Base-by-base conservation (phyloP, 2,888 invertebrate species). In the Drosophila melanosoma region DNA sequence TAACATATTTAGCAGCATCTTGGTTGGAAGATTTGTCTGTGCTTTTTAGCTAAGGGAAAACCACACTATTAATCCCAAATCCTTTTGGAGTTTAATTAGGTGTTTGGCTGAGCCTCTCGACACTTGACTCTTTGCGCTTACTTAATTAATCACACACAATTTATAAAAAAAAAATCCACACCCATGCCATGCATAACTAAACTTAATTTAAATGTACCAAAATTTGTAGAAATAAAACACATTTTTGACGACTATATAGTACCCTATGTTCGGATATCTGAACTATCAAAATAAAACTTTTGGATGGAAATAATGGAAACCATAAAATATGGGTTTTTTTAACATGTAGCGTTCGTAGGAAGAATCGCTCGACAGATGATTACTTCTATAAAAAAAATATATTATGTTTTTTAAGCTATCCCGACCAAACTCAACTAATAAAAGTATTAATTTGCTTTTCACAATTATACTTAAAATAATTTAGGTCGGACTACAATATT, bases 131-230 rank as follows among this genome's bases (percentile, higher is more conserved):
- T 70, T 60, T 12, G 26, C 35, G 33, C n/a, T 36, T 17, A 26
- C 36, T 82, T 87, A 89, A 87, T 84, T 75, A 66, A 60, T 66
- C 52, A 33, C 20, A 53, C 20, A 69, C 29, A 74, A 54, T 66
- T 68, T 36, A 42, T 20, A 8, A 20, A 7, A 15, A 15, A 15
- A 33, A 15, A 53, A 20, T 4, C 8, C 3, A 42, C 57, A 32
- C 69, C 64, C 49, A 57, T 38, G 56, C 23, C 29, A 59, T 42
- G 65, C 79, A 62, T 73, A 79, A 87, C 84, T 79, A 74, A 81
- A 81, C 77, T 77, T 66, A 69, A 76, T 89, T 84, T 74, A 79
- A 79, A 61, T 68, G 73, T 29, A 56, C 15, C 74, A 67, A 76
- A 75, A 83, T 83, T 81, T 69, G 83, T 38, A 38, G 38, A 38